Conservation (phyloP, 2,113 vertebrate species). For the Poecilia latipinna region DNA sequence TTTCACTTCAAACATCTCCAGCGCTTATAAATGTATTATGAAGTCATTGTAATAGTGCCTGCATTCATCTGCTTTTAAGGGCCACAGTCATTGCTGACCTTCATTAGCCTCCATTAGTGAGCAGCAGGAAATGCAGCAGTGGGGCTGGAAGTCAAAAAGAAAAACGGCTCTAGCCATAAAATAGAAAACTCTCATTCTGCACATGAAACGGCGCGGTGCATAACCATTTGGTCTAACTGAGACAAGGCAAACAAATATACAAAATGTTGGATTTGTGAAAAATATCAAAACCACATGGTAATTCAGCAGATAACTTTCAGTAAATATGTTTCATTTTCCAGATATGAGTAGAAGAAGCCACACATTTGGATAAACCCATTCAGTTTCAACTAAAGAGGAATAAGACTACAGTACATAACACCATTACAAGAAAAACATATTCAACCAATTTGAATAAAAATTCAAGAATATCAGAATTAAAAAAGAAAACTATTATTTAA, state of each 20-base stretch:
- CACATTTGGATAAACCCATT: background rate
- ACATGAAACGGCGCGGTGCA: background rate
- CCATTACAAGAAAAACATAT: background rate
- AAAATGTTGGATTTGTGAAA: background rate
- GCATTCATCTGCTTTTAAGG: conserved; percentile 13
- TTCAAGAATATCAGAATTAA: background rate
- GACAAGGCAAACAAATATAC: background rate
- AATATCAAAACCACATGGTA: background rate
- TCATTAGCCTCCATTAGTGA: conserved; percentile 18
- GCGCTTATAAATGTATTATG: conserved; percentile 2
- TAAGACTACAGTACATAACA: background rate
- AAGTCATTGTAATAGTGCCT: background rate
- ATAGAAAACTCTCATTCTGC: conserved; percentile 10
- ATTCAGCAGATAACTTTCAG: no score
- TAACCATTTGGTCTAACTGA: conserved; percentile 1
- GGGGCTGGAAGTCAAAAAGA: background rate
- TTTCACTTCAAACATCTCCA: background rate
- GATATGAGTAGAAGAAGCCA: background rate
- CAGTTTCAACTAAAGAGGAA: background rate
- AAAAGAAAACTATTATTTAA: background rate
- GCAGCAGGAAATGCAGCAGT: conserved; percentile 1
- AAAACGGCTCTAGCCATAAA: background rate
- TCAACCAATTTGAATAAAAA: background rate
- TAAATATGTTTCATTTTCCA: background rate
- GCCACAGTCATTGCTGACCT: background rate